A percentile compares a stretch with the other conserved stretches of the same genome.
These are phyloP conservation scores for Apamea crenata DNA, from an alignment of 2,888 invertebrate genomes.

Conservation along the genomic window DNA sequence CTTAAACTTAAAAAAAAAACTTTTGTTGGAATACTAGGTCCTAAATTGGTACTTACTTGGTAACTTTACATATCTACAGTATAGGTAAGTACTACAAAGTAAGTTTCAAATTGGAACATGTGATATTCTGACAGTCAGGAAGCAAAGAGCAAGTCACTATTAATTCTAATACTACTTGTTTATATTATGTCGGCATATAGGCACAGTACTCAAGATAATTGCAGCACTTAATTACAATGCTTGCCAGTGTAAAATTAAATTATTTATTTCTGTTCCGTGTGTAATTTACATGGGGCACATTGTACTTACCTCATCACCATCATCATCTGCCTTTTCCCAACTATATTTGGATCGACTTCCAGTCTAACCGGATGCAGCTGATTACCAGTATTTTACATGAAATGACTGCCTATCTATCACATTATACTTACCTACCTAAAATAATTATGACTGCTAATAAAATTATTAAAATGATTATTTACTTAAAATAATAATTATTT, in stretches of 20 bases:
- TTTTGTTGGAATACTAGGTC: neutral
- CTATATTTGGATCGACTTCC: neutral
- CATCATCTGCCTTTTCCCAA: neutral
- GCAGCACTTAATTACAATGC: constrained; percentile 19
- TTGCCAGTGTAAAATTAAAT: constrained; percentile 31
- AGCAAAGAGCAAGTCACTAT: constrained; percentile 33
- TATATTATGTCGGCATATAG: constrained; percentile 4
- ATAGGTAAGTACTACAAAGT: neutral
- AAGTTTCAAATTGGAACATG: constrained; percentile 14
- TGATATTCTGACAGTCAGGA: constrained; percentile 19
- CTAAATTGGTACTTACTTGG: neutral
- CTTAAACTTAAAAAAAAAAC: neutral
- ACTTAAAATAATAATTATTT: neutral
- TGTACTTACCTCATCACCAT: neutral
- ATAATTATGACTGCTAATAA: too few species aligned
- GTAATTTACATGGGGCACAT: neutral
- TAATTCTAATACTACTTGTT: constrained; percentile 24
- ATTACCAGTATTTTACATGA: neutral
- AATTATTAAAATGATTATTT: too few species aligned
- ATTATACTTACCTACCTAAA: too few species aligned
- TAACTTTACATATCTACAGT: neutral
- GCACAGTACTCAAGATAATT: constrained; percentile 35
- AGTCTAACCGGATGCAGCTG: neutral
- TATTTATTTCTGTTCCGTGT: constrained; percentile 19
- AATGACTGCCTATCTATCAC: neutral